phyloP scores from a whole-genome alignment of 92 coral and sea anemone species.

The Palythoa heliodiscus region DNA sequence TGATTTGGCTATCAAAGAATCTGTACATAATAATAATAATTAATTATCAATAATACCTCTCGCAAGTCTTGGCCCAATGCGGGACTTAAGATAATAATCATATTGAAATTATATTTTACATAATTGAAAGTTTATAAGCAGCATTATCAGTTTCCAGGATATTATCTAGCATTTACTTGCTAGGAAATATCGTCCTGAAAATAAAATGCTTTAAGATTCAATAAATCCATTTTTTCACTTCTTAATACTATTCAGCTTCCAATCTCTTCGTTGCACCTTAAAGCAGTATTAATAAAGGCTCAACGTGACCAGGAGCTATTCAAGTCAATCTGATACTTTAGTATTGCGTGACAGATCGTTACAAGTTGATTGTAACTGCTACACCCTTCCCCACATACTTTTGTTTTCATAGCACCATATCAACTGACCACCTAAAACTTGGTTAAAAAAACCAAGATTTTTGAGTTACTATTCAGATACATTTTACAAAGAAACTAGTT shows the following conservation, averaged over 20 bases:
- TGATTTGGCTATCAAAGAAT: constrained; percentile 34
- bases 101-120: constrained; percentile 9
- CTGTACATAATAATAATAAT: constrained; percentile 36
- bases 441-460: too few species aligned
- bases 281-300: background rate
- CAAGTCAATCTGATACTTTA: background rate
- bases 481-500: too few species aligned
- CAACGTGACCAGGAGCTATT: background rate
- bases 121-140: constrained; percentile 1
- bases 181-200: background rate
- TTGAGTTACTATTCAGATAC: too few species aligned
- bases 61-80: background rate
- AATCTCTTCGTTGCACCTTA: background rate
- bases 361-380: too few species aligned
- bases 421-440: too few species aligned
- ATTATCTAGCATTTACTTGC: background rate
- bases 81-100: constrained; percentile 10
- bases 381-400: too few species aligned
- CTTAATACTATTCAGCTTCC: background rate
- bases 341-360: background rate
- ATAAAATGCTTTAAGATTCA: constrained; percentile 2
- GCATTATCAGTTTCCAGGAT: background rate
- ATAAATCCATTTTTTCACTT: background rate
- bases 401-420: too few species aligned
- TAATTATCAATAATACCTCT: constrained; percentile 8